Base-by-base conservation (phyloP, 2,888 invertebrate genomes). In the Caenorhabditis sp. region DNA sequence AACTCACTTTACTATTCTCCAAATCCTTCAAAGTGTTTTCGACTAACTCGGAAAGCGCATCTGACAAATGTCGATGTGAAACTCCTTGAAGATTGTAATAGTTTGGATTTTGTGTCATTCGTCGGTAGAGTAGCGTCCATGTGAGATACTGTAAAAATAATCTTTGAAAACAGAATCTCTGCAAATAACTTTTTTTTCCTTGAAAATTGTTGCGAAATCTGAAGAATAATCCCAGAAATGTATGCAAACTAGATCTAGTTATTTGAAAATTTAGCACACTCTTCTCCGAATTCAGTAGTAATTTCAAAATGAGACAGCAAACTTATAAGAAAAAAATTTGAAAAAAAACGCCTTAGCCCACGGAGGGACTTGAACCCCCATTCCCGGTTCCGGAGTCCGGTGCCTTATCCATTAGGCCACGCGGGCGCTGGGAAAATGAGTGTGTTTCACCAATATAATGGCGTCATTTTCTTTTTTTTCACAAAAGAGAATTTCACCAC, bases 71-170 rank as follows among this genome's bases (percentile, higher is more conserved):
- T 61, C 97, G 61, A 70, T 83, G 80, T 1, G 80, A 78, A 52
- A 77, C 84, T 85, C 90, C 90, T 84, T 97, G 97, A 58, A 99
- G 90, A 88, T 96, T 97, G 89, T 99, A 99, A 88, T 99, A 99
- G 89, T 99, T 99, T 0, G 99, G 99, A 90, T 99, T 99, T 90
- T 97, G 97, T 1, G 99, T 97, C 85, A 99, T 91, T 59, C 99
- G 91, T 2, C 97, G 91, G 89, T 99, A 99, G 14, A 99, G 90
- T 91, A 99, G 95, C 0, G 97, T 99, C 99, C 99, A 99, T 0
- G 99, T 99, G 23, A 99, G 91, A 87, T 99, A 99, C 90, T 82
- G 70, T 50, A 80, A 77, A 56, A 20, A 27, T 61, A n/a, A n/a
- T n/a, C n/a, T n/a, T n/a, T n/a, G n/a, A n/a, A n/a, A n/a, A n/a